Conservation (phyloP, 2,113 vertebrate species). For the Malurus cyaneus region DNA sequence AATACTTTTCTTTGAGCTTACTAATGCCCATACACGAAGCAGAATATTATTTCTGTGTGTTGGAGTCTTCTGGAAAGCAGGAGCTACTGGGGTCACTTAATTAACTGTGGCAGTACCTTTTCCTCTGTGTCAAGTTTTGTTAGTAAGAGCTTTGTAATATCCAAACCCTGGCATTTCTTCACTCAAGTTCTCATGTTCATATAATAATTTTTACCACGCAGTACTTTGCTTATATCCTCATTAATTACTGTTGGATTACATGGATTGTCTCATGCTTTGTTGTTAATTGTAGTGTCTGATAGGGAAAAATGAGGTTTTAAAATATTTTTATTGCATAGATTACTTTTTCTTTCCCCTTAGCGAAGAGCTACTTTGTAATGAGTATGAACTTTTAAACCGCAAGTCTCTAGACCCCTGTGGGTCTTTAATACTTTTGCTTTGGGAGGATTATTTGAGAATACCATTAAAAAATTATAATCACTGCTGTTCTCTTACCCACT, state of each 20-base stretch:
- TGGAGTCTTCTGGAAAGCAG: not conserved
- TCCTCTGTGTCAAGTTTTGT: not conserved
- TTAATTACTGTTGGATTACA: not conserved
- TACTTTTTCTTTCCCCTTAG: not conserved
- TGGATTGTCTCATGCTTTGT: not conserved
- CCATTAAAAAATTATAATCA: not conserved
- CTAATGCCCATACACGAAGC: not conserved
- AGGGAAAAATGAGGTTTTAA: not conserved
- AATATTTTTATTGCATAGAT: not conserved
- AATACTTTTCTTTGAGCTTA: not conserved
- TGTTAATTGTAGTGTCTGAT: not conserved
- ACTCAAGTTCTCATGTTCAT: not conserved
- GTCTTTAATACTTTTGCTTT: not conserved
- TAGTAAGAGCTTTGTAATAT: not conserved
- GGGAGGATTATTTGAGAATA: not conserved
- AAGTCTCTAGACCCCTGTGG: not conserved
- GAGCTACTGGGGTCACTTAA: not conserved
- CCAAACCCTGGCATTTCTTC: not conserved
- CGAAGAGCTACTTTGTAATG: not conserved
- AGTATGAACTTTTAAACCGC: not conserved
- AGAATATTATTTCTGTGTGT: not conserved
- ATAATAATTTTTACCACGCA: not conserved
- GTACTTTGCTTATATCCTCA: not conserved
- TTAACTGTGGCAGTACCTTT: not conserved
- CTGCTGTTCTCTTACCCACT: not conserved